Conservation (phyloP, 2,797 vertebrate genomes). For the Jordanella pulchra region DNA sequence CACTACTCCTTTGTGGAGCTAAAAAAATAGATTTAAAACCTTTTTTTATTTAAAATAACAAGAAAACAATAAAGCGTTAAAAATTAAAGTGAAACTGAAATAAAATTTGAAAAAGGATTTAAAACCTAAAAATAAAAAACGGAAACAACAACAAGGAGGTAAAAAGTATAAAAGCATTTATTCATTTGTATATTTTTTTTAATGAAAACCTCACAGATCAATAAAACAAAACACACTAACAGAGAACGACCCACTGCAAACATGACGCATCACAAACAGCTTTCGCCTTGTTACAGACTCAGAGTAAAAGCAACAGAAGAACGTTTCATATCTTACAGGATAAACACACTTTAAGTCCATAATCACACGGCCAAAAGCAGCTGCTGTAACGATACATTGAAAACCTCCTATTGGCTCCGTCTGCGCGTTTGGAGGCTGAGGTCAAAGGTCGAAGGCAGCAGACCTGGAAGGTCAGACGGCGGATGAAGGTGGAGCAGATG, state of each 20-base stretch:
- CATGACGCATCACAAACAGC: background rate
- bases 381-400: background rate
- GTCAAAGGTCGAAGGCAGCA: too few relatives aligned
- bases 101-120: slow-evolving; percentile 42
- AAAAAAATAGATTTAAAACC: too few relatives aligned
- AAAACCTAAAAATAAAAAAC: slow-evolving; percentile 68
- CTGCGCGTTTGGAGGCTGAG: background rate
- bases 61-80: too few relatives aligned
- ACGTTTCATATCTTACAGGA: background rate
- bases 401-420: background rate
- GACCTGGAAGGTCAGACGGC: too few relatives aligned
- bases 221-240: background rate
- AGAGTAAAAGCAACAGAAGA: background rate
- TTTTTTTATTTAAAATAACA: too few relatives aligned
- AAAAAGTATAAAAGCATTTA: slow-evolving; percentile 36
- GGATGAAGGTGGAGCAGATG: slow-evolving; percentile 10
- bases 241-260: slow-evolving; percentile 7
- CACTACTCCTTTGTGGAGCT: too few relatives aligned
- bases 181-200: slow-evolving; percentile 1
- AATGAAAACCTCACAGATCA: slow-evolving; percentile 29
- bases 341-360: background rate
- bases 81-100: slow-evolving; percentile 9
- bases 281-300: background rate
- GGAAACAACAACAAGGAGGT: too few relatives aligned
- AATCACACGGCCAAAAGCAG: background rate